Evolutionary conservation across 2,888 invertebrate species (phyloP), one percentile per base, ranked within the genome.

Genomic region (Drosophila buzzatii): DNA sequence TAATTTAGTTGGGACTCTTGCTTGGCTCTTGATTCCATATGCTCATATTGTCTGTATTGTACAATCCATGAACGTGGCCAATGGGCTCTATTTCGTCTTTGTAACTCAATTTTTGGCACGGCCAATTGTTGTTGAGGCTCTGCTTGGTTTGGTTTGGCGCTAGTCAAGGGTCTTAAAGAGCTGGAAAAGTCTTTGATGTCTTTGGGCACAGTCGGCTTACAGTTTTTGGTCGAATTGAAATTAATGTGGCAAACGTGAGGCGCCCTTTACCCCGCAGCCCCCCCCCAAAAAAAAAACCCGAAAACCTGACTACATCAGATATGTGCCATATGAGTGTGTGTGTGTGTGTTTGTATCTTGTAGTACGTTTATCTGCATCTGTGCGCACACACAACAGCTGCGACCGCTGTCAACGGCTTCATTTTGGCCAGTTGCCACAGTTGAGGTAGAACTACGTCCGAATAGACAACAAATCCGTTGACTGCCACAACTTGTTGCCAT

Each of bases 211-310:
- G 14, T 44, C 55, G 62, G 52, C 69, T 66, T 63, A 70, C 42
- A 69, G 45, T 59, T 65, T 49, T 51, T 55, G 56, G 58, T 58
- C 44, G 45, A 59, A 85, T 87, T 82, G 85, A 85, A 79, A 87
- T 85, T 70, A 74, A 89, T 84, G 85, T 79, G 65, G 72, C 76
- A 71, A 86, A 81, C 87, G 76, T 89, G 87, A 81, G 75, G 64
- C 64, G 58, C 62, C 67, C 58, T 59, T 33, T 41, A 20, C 33
- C 64, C 45, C 37, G 18, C 49, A 51, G 33, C 18, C 49, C 23
- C 23, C 20, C 20, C 23, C 23, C 23, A n/a, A 27, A 16, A n/a
- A 5, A n/a, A 18, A 27, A 56, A 10, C 18, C 23, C 16, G 45
- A 45, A 23, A 44, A 23, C 57, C 57, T 16, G 44, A 44, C 57